Evolutionary conservation across 2,113 vertebrate genomes (phyloP).

Genomic region (Notothenia coriiceps): DNA sequence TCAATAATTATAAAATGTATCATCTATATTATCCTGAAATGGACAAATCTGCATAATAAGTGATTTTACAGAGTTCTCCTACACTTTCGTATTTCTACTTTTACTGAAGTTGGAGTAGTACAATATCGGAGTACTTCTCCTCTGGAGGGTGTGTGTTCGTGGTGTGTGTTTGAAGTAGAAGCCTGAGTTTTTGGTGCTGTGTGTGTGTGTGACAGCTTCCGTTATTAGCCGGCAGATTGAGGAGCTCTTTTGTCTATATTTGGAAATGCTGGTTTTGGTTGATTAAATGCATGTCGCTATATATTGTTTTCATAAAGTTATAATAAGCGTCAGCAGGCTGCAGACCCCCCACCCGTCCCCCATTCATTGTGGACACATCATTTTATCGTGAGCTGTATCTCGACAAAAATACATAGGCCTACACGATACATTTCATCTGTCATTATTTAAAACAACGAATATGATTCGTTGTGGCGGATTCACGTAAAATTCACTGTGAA

Average conservation of each 20-base stretch:
- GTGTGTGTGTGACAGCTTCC: slow-evolving; percentile 2
- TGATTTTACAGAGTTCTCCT: no score
- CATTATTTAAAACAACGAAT: not conserved
- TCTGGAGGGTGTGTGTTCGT: no score
- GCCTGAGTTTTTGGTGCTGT: not conserved
- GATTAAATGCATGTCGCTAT: not conserved
- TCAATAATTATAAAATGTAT: no score
- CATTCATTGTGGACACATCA: not conserved
- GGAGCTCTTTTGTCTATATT: not conserved
- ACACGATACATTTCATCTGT: not conserved
- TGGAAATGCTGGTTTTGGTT: slow-evolving; percentile 9
- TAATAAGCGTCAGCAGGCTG: not conserved
- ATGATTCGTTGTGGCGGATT: not conserved
- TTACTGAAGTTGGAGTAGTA: no score
- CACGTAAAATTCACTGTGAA: not conserved
- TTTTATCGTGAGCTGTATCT: not conserved
- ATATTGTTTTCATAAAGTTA: no score
- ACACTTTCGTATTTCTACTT: no score
- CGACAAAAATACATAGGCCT: not conserved
- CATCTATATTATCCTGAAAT: no score
- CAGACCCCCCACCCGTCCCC: not conserved
- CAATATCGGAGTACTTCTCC: no score
- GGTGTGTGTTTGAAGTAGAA: no score
- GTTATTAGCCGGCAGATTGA: slow-evolving; percentile 8
- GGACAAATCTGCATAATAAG: no score